phyloP scores from a whole-genome alignment of 2,888 invertebrate species.

The Diplazon laetatorius region DNA sequence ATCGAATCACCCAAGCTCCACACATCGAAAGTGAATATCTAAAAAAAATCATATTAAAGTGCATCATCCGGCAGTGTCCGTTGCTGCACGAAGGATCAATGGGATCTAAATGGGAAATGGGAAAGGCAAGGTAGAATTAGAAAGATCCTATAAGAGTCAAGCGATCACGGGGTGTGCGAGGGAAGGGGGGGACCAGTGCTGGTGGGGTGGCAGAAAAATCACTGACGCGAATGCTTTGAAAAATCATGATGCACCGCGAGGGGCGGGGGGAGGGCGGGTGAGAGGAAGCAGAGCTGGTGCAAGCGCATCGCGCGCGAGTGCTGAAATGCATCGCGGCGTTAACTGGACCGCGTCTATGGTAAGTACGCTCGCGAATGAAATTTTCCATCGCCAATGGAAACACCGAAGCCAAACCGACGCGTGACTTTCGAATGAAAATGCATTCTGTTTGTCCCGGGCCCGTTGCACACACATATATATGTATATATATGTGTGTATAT shows the following conservation, averaged over 20 bases:
- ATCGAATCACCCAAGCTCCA: too few species aligned
- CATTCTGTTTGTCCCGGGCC: conserved; percentile 36
- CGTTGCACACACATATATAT: not conserved
- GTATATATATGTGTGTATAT: too few species aligned
- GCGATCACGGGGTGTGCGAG: too few species aligned
- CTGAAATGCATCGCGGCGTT: conserved; percentile 65
- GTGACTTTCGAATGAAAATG: conserved; percentile 69
- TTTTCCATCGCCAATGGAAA: conserved; percentile 54
- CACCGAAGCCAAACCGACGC: conserved; percentile 38
- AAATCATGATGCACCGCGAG: conserved; percentile 51
- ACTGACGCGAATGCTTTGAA: not conserved
- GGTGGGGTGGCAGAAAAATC: conserved; percentile 1
- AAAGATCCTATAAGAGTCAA: too few species aligned
- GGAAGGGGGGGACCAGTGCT: too few species aligned
- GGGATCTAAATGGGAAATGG: too few species aligned
- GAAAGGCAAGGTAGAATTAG: too few species aligned
- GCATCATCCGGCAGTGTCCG: too few species aligned
- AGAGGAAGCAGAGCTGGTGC: too few species aligned
- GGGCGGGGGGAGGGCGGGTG: conserved; percentile 58
- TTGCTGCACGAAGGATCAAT: too few species aligned
- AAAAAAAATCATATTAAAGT: too few species aligned
- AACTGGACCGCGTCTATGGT: conserved; percentile 71
- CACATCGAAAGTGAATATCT: too few species aligned
- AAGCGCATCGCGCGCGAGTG: conserved; percentile 41
- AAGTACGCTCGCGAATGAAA: conserved; percentile 64